Conservation (phyloP, 2,797 vertebrate species). For the Gallinago nigripennis region DNA sequence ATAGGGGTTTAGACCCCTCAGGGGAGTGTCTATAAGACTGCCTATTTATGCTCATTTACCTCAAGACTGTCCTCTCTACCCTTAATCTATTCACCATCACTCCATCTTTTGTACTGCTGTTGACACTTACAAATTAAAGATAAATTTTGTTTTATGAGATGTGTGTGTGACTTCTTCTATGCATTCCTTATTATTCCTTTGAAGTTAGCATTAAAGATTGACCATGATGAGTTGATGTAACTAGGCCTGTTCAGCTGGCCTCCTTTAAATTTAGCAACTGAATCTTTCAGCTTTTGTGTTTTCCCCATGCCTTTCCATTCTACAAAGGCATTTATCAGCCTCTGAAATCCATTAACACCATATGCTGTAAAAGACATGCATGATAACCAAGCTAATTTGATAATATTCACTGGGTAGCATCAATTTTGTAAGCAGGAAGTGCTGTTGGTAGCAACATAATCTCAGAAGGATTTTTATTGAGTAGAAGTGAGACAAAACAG, state of each 20-base stretch:
- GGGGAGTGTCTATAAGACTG: slow-evolving; percentile 88
- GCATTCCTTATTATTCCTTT: background rate
- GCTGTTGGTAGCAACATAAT: slow-evolving; percentile 18
- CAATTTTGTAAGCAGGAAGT: background rate
- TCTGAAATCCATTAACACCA: background rate
- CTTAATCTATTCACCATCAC: slow-evolving; percentile 98
- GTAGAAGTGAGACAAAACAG: slow-evolving; percentile 29
- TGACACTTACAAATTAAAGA: slow-evolving; percentile 99
- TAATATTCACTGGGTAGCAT: background rate
- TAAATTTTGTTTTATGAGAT: slow-evolving; percentile 98
- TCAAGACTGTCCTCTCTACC: slow-evolving; percentile 98
- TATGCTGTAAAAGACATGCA: background rate
- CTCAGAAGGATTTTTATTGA: slow-evolving; percentile 18
- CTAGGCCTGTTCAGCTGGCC: background rate
- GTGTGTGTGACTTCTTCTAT: slow-evolving; percentile 71
- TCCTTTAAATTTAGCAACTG: background rate
- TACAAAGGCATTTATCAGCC: background rate
- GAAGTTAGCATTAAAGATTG: background rate
- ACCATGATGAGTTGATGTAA: background rate
- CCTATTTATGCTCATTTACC: slow-evolving; percentile 99
- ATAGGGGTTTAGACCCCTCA: slow-evolving; percentile 78
- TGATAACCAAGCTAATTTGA: background rate
- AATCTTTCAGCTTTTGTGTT: background rate
- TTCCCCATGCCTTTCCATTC: background rate
- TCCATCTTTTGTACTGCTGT: slow-evolving; percentile 99